Percentiles rank a stretch among this genome's conserved stretches.
Conservation (phyloP, 2,888 invertebrate species). For the Nomada lathburiana region DNA sequence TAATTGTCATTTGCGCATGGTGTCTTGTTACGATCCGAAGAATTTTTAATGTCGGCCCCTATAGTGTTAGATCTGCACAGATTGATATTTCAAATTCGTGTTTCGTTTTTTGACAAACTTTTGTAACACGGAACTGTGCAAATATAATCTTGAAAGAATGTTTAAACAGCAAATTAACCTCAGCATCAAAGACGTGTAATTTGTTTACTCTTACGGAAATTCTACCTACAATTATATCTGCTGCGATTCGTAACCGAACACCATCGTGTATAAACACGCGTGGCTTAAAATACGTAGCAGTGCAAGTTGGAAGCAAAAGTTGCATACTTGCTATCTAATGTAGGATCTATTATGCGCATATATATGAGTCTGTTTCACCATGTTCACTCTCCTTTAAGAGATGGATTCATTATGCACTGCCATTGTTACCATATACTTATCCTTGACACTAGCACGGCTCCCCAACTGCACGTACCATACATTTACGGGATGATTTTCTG, state of each 20-base stretch:
- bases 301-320: slow-evolving; percentile 21
- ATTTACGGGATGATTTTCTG: neutral
- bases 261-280: neutral
- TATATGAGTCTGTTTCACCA: slow-evolving; percentile 56
- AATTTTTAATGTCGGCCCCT: no score
- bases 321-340: slow-evolving; percentile 49
- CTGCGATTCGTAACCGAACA: neutral
- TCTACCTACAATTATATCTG: slow-evolving; percentile 9
- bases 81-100: no score
- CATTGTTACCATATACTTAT: slow-evolving; percentile 31
- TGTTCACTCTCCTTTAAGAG: slow-evolving; percentile 27
- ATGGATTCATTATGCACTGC: slow-evolving; percentile 31
- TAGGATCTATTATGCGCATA: slow-evolving; percentile 67
- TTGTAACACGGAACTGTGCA: no score
- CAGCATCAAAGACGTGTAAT: no score
- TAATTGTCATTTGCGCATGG: no score
- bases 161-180: neutral
- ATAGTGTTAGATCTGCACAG: no score
- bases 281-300: neutral
- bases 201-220: neutral
- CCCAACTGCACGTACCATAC: neutral
- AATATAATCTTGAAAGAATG: no score
- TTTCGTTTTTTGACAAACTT: no score
- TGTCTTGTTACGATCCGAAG: no score
- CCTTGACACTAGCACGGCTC: slow-evolving; percentile 34